Evolutionary conservation across 1,140 invertebrate genomes (phyloP), one percentile per base, ranked within the genome.

Genomic region (Drosophila nannoptera): DNA sequence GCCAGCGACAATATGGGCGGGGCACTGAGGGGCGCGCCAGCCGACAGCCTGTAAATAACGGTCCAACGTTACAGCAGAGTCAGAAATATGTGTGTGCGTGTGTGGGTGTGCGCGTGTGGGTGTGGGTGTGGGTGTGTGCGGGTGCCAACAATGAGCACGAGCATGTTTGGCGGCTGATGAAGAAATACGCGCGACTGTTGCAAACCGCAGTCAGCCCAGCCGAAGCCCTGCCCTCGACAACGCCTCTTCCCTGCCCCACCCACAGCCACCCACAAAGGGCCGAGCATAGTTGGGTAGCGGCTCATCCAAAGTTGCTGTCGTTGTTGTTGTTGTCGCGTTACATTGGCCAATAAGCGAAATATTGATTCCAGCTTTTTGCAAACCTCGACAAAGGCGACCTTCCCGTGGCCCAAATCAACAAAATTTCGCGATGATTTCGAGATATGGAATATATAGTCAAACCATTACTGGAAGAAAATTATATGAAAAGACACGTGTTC

Each of bases 301-400:
- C 53, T 61, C 56, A 62, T 74, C 56, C 53, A 61, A 71, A 56
- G 61, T n/a, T 22, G 22, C 3, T 75, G 75, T 70, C 55, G 64
- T 54, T 58, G 65, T 69, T 52, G 58, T 50, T 40, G 56, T 58
- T 69, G 60, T 22, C 22, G 22, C 22, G 22, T 22, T 22, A 22
- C 63, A 77, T 66, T 66, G 60, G 81, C 81, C 81, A 86, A 86
- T 86, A 86, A 66, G 71, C 77, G 42, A 86, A 81, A 78, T 86
- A 87, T 86, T 87, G 81, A 87, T 87, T 87, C 75, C 75, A 61
- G 63, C 58, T 75, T 69, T 70, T 67, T 52, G 63, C 58, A 58
- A 42, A 53, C 12, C 12, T 4, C 32, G 16, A 7, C 22, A 33
- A 49, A 16, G n/a, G 31, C 56, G 32, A 5, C 6, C 0, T 58